Evolutionary conservation across 2,888 invertebrate species (phyloP).

Genomic region (Eilema griseolum): DNA sequence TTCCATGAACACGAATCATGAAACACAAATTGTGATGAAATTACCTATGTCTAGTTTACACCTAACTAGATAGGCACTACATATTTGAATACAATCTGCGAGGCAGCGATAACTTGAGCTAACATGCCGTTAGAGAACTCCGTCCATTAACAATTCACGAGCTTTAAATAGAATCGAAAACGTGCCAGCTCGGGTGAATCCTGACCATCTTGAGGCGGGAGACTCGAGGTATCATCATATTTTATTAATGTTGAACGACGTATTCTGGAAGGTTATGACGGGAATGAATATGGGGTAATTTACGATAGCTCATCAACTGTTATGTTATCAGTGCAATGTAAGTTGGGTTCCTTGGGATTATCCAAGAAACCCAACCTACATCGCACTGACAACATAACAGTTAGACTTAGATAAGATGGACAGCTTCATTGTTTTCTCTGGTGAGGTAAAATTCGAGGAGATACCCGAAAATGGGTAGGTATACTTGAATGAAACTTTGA

Average conservation of each 20-base stretch:
- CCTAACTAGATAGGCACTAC: slow-evolving; percentile 43
- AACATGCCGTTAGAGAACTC: slow-evolving; percentile 42
- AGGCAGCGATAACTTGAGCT: slow-evolving; percentile 38
- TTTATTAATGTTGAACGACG: slow-evolving; percentile 61
- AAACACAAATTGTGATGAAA: slow-evolving; percentile 6
- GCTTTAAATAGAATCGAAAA: slow-evolving; percentile 83
- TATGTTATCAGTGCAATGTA: not conserved
- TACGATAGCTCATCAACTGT: not conserved
- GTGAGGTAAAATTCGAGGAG: too few species aligned
- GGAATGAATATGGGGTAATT: not conserved
- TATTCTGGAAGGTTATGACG: slow-evolving; percentile 27
- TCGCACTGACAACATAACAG: too few species aligned
- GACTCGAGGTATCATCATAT: slow-evolving; percentile 62
- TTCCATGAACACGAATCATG: not conserved
- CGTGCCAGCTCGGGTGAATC: slow-evolving; percentile 70
- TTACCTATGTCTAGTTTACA: slow-evolving; percentile 30
- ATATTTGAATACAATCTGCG: slow-evolving; percentile 48
- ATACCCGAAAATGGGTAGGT: too few species aligned
- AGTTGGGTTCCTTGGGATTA: too few species aligned
- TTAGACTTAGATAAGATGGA: too few species aligned
- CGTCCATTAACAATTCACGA: slow-evolving; percentile 76
- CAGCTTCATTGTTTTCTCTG: too few species aligned
- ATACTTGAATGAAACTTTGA: too few species aligned
- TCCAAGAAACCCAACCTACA: too few species aligned
- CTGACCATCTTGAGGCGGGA: slow-evolving; percentile 35